Evolutionary conservation across 2,888 invertebrate genomes (phyloP).

Genomic region (Xestia rhomboidea): DNA sequence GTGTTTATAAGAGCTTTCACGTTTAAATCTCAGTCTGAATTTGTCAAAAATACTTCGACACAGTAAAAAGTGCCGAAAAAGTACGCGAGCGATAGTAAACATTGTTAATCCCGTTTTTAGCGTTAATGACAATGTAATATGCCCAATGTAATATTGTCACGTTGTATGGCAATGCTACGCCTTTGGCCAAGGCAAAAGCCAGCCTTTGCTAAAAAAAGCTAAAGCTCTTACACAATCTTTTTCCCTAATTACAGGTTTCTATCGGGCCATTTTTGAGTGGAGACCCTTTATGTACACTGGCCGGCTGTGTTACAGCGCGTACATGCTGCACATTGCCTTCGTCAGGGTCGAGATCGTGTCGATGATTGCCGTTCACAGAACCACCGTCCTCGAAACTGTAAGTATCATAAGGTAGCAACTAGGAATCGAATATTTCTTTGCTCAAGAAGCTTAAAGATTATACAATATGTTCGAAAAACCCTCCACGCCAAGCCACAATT

Average conservation of each 20-base stretch:
- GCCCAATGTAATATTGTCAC: neutral
- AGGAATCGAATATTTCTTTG: neutral
- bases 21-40: neutral
- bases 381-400: slow-evolving; percentile 15
- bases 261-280: slow-evolving; percentile 72
- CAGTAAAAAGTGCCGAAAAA: too few species aligned
- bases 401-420: slow-evolving; percentile 25
- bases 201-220: too few species aligned
- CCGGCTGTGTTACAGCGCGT: slow-evolving; percentile 67
- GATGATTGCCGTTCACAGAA: slow-evolving; percentile 23
- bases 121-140: neutral
- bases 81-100: too few species aligned
- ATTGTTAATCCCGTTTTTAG: too few species aligned
- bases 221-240: too few species aligned
- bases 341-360: slow-evolving; percentile 30
- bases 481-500: too few species aligned
- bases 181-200: neutral
- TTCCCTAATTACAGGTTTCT: slow-evolving; percentile 64
- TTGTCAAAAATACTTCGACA: neutral
- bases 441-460: neutral
- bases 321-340: slow-evolving; percentile 62
- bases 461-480: neutral
- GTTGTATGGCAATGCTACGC: neutral
- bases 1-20: neutral
- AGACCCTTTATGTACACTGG: slow-evolving; percentile 62